phyloP scores from a whole-genome alignment of 1,140 invertebrate genomes.

The Penaeus vannamei region DNA sequence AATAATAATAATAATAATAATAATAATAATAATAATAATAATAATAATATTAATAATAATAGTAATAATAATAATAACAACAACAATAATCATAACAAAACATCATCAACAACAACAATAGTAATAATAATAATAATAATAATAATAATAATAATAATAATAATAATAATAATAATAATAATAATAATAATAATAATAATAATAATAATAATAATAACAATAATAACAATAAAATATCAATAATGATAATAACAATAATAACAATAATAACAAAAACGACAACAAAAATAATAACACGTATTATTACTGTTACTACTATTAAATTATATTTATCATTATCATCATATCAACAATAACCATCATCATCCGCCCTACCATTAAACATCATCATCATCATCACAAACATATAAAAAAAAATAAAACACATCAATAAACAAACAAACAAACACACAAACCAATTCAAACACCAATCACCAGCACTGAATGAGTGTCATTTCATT shows the following conservation, averaged over 20 bases:
- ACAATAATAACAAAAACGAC: no score
- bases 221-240: no score
- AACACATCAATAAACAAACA: not conserved
- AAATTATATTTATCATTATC: no score
- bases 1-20: not conserved
- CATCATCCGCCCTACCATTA: not conserved
- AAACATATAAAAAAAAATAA: not conserved
- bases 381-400: not conserved
- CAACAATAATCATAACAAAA: not conserved
- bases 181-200: constrained; percentile 2
- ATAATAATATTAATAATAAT: not conserved
- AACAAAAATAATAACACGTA: no score
- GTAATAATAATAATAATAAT: not conserved
- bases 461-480: no score
- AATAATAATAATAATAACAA: constrained; percentile 16
- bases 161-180: not conserved
- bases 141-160: not conserved
- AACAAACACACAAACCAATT: no score
- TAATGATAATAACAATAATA: no score
- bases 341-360: not conserved
- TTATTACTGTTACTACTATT: no score
- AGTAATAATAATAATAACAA: not conserved
- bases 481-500: no score
- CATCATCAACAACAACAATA: not conserved
- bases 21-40: not conserved